Evolutionary conservation across 2,797 vertebrate genomes (phyloP).

Genomic region (Enteromius argenteus): DNA sequence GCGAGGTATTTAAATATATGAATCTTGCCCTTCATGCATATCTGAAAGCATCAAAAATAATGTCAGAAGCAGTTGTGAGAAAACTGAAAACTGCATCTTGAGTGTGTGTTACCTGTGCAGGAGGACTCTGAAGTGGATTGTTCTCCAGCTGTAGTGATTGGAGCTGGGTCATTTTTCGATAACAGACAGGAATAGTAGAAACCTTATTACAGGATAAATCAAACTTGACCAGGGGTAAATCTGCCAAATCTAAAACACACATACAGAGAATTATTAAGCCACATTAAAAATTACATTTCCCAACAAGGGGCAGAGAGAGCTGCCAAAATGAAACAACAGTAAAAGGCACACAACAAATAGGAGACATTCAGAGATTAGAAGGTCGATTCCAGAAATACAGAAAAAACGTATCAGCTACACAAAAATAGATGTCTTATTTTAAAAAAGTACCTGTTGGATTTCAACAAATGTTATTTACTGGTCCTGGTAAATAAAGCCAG

Average conservation of each 20-base stretch:
- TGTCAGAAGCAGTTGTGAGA: neutral
- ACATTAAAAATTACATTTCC: neutral
- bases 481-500: neutral
- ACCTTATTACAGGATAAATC: slow-evolving; percentile 98
- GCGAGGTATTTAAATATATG: slow-evolving; percentile 97
- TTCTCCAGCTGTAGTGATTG: slow-evolving; percentile 91
- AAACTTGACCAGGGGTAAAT: slow-evolving; percentile 93
- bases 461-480: neutral
- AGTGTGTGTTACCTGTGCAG: slow-evolving; percentile 85
- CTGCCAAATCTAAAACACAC: slow-evolving; percentile 85
- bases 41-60: slow-evolving; percentile 72
- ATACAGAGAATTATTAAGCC: slow-evolving; percentile 10
- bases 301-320: neutral
- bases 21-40: slow-evolving; percentile 94
- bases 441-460: neutral
- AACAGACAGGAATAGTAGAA: slow-evolving; percentile 91
- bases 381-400: neutral
- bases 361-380: neutral
- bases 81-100: neutral
- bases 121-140: slow-evolving; percentile 94
- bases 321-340: neutral
- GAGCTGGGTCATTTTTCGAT: slow-evolving; percentile 91
- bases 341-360: slow-evolving; percentile 3
- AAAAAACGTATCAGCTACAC: neutral
- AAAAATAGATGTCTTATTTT: neutral